phyloP scores from a whole-genome alignment of 2,797 vertebrate genomes.

The Saxicola maurus region DNA sequence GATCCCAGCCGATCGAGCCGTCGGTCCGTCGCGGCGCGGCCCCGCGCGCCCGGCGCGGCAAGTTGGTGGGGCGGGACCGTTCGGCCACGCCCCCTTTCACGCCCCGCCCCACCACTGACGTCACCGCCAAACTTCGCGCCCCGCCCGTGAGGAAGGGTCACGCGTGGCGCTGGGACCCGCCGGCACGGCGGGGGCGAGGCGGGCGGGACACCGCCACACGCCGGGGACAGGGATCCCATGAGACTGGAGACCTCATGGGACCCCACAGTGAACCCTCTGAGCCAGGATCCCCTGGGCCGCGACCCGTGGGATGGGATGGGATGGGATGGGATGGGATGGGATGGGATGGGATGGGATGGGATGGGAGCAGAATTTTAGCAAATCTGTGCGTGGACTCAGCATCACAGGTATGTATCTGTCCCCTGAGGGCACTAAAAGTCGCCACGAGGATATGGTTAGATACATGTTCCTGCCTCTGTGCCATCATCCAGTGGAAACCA shows the following conservation, averaged over 20 bases:
- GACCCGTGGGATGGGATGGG: too few species aligned
- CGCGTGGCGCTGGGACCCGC: neutral
- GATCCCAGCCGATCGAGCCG: neutral
- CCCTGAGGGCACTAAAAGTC: neutral
- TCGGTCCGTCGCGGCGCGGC: constrained; percentile 27
- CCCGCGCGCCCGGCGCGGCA: constrained; percentile 37
- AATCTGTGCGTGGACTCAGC: neutral
- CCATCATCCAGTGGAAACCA: neutral
- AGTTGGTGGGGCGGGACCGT: neutral
- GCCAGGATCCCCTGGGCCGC: accelerated
- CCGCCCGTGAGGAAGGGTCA: neutral
- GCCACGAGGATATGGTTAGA: accelerated
- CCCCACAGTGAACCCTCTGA: neutral
- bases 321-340: neutral
- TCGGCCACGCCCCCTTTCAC: neutral
- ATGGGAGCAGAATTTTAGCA: neutral
- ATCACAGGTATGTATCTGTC: neutral
- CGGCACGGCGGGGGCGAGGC: neutral
- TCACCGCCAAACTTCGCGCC: constrained; percentile 15
- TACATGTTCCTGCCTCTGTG: accelerated
- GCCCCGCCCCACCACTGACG: neutral
- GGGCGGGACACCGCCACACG: accelerated
- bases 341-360: too few species aligned
- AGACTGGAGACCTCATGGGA: neutral
- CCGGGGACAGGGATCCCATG: too few species aligned